Percentiles rank a stretch among this genome's conserved stretches.
Evolutionary conservation across 2,797 vertebrate species (phyloP).

Genomic region (Malurus leucopterus): DNA sequence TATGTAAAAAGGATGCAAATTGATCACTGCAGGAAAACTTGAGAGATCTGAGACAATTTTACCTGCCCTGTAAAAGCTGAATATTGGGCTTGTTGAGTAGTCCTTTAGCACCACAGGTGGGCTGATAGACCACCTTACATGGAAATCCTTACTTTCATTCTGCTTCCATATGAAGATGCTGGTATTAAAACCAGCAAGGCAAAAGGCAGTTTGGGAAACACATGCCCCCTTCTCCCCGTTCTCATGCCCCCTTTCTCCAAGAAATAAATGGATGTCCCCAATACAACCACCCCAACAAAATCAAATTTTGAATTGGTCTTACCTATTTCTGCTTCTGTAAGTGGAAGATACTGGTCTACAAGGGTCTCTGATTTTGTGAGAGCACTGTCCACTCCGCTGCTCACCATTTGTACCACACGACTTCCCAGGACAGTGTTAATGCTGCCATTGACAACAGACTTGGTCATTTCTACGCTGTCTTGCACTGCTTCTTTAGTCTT

Average conservation of each 20-base stretch:
- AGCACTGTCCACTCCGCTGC: constrained; percentile 80
- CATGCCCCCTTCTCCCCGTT: fast-evolving
- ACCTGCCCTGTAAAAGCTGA: neutral
- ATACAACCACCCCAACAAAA: neutral
- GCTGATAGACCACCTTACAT: fast-evolving
- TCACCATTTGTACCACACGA: constrained; percentile 78
- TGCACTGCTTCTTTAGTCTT: constrained; percentile 83
- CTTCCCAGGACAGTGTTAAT: constrained; percentile 85
- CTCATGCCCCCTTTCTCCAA: fast-evolving
- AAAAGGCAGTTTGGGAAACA: neutral
- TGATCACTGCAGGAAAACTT: neutral
- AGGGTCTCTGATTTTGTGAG: constrained; percentile 85
- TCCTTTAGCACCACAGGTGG: neutral
- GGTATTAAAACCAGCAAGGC: neutral
- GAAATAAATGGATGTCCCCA: neutral
- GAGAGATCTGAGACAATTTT: neutral
- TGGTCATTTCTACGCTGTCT: constrained; percentile 83
- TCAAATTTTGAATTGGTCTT: constrained; percentile 44
- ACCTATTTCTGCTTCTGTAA: constrained; percentile 84
- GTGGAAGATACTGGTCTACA: constrained; percentile 88
- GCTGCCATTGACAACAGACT: constrained; percentile 77
- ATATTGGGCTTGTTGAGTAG: neutral
- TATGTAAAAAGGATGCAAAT: neutral
- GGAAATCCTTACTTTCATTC: neutral
- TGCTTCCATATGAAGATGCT: neutral